Evolutionary conservation across 2,888 invertebrate genomes (phyloP), one percentile per base, ranked within the genome.

Genomic region (Morinoia aosen): DNA sequence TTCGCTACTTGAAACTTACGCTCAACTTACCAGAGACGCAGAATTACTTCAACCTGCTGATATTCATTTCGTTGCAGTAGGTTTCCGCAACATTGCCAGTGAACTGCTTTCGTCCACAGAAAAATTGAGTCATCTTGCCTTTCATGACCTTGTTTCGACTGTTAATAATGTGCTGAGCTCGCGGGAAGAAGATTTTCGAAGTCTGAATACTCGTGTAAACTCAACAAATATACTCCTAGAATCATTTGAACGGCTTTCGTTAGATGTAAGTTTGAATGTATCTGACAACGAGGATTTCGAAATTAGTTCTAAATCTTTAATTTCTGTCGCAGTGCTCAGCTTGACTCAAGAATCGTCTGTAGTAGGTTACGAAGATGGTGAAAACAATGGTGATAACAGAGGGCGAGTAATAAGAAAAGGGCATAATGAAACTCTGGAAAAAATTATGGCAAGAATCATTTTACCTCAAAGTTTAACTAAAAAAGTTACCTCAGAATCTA

Each of bases 171-270:
- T 98, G 95, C 97, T 98, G 97, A 97, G 97, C 76, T 97, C 98
- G 0, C 97, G 98, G 97, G 97, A 97, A 95, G 97, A 97, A 64
- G 97, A 97, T 40, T 95, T 96, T 97, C 97, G 97, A 95, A 97
- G 97, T 96, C 97, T 97, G 97, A 97, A 98, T 0, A 98, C 98
- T 97, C 97, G 97, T 56, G 97, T 98, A 95, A 98, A 98, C 97
- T 98, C 98, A 39, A 98, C 98, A 1, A 98, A 98, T 97, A 97
- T 97, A 33, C 97, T 98, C 96, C 97, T 98, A 95, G 98, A 98
- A 97, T 97, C 98, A 14, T 97, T 98, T 58, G 98, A 98, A 97
- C 97, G 97, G 96, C 97, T 98, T 76, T 97, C 98, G 96, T 97
- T 98, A 97, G 97, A 97, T 96, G 97, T 96, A 10, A 91, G 96